Evolutionary conservation across 92 coral and sea anemone genomes (phyloP).

Genomic region (Siderastrea radians): DNA sequence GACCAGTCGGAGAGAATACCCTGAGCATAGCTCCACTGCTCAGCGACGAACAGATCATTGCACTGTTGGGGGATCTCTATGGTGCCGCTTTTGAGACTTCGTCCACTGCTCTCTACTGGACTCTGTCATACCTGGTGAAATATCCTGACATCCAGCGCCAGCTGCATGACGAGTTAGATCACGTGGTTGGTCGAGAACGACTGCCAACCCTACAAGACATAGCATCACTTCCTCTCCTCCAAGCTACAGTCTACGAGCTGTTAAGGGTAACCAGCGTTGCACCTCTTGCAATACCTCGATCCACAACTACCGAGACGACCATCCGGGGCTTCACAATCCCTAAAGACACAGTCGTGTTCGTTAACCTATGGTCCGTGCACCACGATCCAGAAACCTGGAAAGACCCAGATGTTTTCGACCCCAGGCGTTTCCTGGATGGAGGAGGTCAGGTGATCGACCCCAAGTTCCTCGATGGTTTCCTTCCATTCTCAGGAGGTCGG

Average conservation of each 20-base stretch:
- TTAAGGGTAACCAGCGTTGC: constrained; percentile 71
- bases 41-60: constrained; percentile 46
- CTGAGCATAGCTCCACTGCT: constrained; percentile 37
- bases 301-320: constrained; percentile 69
- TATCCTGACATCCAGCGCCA: constrained; percentile 71
- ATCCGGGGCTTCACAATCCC: constrained; percentile 76
- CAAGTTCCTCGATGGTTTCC: constrained; percentile 41
- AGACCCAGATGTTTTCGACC: constrained; percentile 67
- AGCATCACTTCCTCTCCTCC: constrained; percentile 66
- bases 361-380: constrained; percentile 65
- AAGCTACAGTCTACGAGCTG: constrained; percentile 77
- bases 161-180: constrained; percentile 79
- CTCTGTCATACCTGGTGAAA: constrained; percentile 69
- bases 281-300: constrained; percentile 78
- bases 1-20: constrained; percentile 6
- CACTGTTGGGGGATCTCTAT: constrained; percentile 66
- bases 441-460: constrained; percentile 48
- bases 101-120: constrained; percentile 71
- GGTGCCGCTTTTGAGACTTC: constrained; percentile 81
- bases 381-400: constrained; percentile 48
- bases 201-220: constrained; percentile 70
- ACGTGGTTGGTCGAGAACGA: constrained; percentile 64
- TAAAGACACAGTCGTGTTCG: constrained; percentile 59
- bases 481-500: constrained; percentile 61
- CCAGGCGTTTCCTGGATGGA: constrained; percentile 53